phyloP scores from a whole-genome alignment of 2,888 invertebrate species.

The Coelinius sp. region DNA sequence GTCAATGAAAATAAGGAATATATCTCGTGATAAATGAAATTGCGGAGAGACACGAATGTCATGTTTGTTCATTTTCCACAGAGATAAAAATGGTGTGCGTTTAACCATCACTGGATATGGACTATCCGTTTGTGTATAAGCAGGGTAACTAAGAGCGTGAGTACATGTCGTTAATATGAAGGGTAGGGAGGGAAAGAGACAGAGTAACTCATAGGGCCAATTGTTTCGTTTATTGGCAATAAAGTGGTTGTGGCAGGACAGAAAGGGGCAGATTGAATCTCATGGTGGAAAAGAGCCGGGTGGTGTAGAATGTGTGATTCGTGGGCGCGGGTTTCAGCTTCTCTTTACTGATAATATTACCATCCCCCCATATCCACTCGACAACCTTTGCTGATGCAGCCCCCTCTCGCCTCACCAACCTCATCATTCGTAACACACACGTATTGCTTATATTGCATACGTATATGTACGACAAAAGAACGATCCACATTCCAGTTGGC shows the following conservation, averaged over 20 bases:
- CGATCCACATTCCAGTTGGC: slow-evolving; percentile 60
- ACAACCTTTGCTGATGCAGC: slow-evolving; percentile 30
- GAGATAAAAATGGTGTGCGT: neutral
- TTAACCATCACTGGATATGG: neutral
- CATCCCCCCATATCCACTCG: slow-evolving; percentile 28
- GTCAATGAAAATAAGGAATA: neutral
- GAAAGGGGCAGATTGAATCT: slow-evolving; percentile 27
- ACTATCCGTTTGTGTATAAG: neutral
- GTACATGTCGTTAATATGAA: slow-evolving; percentile 14
- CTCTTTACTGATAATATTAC: slow-evolving; percentile 23
- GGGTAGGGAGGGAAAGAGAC: neutral
- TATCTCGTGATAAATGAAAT: neutral
- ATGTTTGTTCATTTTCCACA: neutral
- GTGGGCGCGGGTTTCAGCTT: slow-evolving; percentile 11
- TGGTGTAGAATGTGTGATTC: slow-evolving; percentile 22
- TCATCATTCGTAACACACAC: slow-evolving; percentile 12
- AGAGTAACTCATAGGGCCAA: neutral
- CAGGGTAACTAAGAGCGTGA: neutral
- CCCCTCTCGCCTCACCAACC: neutral
- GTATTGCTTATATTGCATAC: slow-evolving; percentile 5
- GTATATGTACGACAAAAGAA: slow-evolving; percentile 31
- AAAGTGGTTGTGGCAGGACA: slow-evolving; percentile 13
- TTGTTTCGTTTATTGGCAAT: slow-evolving; percentile 30
- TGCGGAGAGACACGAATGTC: neutral
- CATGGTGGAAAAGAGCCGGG: slow-evolving; percentile 18